Evolutionary conservation across 2,888 invertebrate species (phyloP), one percentile per base, ranked within the genome.

Genomic region (Eristalis pertinax): DNA sequence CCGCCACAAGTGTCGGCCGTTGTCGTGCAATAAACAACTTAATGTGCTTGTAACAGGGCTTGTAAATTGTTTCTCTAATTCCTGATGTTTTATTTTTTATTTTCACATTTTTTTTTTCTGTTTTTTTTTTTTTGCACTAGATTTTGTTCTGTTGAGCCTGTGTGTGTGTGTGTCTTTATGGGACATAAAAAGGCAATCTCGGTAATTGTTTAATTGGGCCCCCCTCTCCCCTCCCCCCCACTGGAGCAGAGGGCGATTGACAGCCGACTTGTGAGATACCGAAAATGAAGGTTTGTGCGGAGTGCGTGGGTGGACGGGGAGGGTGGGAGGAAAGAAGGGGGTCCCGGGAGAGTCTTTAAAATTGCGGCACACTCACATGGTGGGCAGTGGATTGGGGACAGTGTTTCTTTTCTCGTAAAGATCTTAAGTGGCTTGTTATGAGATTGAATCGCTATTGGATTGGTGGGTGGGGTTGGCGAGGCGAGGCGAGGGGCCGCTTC

Each of bases 21-120:
- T 73, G 68, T 74, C 69, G 69, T 60, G 69, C 78, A 56, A 85
- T 81, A 77, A 85, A 85, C 81, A 85, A 85, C 77, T 85, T 85
- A 85, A 85, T 81, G 85, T 81, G 74, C 74, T 63, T 74, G 80
- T 60, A 80, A 74, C 68, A 68, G 60, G 73, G 43, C 72, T 72
- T 79, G 79, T 65, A 72, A 64, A 78, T 78, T 78, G 78, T 70
- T 62, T 77, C 15, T 63, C n/a, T 32, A n/a, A 32, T 63, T 26
- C 29, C 50, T 50, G 24, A 4, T 8, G n/a, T 4, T 65, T 58
- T 60, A 38, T 35, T 62, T 38, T 38, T n/a, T n/a, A 35, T 41
- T 35, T 60, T 29, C 29, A 29, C 29, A 32, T 32, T 32, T 32
- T 32, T 32, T 1, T 32, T 32, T 32, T 32, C 7, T 63, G 50